Conservation (phyloP, 2,797 vertebrate genomes). For the Thripadectes ignobilis region DNA sequence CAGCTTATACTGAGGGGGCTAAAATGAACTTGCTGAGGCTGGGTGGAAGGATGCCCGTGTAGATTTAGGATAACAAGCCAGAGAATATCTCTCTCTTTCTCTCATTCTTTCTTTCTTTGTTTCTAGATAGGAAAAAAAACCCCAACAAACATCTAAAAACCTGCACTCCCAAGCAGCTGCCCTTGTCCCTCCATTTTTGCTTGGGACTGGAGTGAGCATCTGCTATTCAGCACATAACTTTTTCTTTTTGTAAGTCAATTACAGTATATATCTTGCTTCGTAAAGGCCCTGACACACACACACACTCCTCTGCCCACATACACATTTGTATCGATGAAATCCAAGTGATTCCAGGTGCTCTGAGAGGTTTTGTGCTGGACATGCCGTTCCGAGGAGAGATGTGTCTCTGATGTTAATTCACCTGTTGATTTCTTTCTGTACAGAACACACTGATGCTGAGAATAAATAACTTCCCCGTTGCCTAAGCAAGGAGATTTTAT, state of each 20-base stretch:
- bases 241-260: slow-evolving; percentile 44
- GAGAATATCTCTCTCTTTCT: slow-evolving; percentile 4
- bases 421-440: slow-evolving; percentile 50
- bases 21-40: slow-evolving; percentile 34
- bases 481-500: slow-evolving; percentile 42
- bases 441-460: slow-evolving; percentile 26
- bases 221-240: slow-evolving; percentile 39
- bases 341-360: not conserved
- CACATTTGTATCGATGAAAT: slow-evolving; percentile 13
- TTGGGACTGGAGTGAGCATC: slow-evolving; percentile 49
- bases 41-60: slow-evolving; percentile 37
- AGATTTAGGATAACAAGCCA: slow-evolving; percentile 47
- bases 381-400: not conserved
- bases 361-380: not conserved
- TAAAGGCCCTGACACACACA: slow-evolving; percentile 9
- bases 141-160: slow-evolving; percentile 47
- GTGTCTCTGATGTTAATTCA: slow-evolving; percentile 51
- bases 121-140: slow-evolving; percentile 37
- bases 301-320: not conserved
- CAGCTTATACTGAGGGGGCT: slow-evolving; percentile 21
- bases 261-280: slow-evolving; percentile 54
- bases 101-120: not conserved
- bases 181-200: slow-evolving; percentile 35
- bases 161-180: slow-evolving; percentile 51
- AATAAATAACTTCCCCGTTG: slow-evolving; percentile 51